A percentile compares a stretch with the other conserved stretches of the same genome.
These are phyloP conservation scores for Coluber constrictor DNA, from an alignment of 2,797 vertebrate genomes.

Conservation along the genomic window DNA sequence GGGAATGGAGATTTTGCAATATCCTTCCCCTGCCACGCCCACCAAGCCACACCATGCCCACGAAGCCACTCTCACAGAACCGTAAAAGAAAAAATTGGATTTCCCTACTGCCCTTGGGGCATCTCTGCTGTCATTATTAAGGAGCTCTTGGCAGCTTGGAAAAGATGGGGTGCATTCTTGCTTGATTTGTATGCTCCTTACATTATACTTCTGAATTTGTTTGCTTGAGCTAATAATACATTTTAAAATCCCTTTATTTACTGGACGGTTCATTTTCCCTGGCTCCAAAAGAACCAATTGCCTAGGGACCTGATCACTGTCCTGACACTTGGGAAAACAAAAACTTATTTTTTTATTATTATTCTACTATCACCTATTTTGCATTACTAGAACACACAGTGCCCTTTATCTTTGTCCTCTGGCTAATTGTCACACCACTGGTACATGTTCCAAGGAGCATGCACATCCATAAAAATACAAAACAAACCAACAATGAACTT, in stretches of 20 bases:
- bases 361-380: background rate
- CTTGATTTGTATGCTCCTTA: background rate
- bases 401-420: background rate
- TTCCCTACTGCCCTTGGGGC: background rate
- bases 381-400: background rate
- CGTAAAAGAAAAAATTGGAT: no score
- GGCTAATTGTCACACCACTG: background rate
- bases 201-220: background rate
- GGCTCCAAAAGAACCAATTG: background rate
- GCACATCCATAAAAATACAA: background rate
- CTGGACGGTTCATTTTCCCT: background rate
- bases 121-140: background rate
- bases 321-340: background rate
- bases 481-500: background rate
- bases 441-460: background rate
- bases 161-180: background rate
- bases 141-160: background rate
- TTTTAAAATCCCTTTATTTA: background rate
- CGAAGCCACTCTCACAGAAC: no score
- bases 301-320: background rate
- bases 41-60: no score
- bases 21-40: no score
- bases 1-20: no score
- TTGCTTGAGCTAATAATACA: background rate
- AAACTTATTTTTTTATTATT: background rate